Evolutionary conservation across 1,140 invertebrate species (phyloP).

Genomic region (Galleria mellonella): DNA sequence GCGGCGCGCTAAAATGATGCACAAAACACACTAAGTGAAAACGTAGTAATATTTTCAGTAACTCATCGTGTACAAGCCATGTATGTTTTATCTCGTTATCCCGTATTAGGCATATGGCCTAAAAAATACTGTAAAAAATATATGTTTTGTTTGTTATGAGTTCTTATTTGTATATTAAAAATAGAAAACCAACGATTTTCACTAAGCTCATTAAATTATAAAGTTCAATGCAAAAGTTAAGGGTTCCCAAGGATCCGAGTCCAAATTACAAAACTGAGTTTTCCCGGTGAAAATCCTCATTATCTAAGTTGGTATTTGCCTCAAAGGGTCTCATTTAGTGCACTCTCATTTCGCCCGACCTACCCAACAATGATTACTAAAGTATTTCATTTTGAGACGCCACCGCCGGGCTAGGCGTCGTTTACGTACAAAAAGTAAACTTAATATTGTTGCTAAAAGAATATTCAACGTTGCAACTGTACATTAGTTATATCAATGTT

Average conservation of each 20-base stretch:
- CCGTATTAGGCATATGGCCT: no score
- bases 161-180: no score
- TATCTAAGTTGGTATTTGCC: neutral
- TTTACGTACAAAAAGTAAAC: neutral
- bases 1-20: slow-evolving; percentile 23
- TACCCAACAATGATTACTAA: slow-evolving; percentile 1
- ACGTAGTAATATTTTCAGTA: no score
- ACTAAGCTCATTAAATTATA: neutral
- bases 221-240: neutral
- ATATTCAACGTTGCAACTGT: no score
- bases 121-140: no score
- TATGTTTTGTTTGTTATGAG: no score
- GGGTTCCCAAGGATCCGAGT: neutral
- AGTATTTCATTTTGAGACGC: slow-evolving; percentile 1
- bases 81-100: no score
- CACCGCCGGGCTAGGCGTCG: neutral
- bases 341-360: slow-evolving; percentile 1
- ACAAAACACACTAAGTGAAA: slow-evolving; percentile 15
- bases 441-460: neutral
- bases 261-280: neutral
- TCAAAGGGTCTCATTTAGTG: neutral
- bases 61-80: no score
- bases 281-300: neutral
- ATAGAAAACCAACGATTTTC: no score
- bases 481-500: no score